A percentile compares a stretch with the other conserved stretches of the same genome.
Conservation (phyloP, 2,113 vertebrate genomes). For the Baryphthengus martii region DNA sequence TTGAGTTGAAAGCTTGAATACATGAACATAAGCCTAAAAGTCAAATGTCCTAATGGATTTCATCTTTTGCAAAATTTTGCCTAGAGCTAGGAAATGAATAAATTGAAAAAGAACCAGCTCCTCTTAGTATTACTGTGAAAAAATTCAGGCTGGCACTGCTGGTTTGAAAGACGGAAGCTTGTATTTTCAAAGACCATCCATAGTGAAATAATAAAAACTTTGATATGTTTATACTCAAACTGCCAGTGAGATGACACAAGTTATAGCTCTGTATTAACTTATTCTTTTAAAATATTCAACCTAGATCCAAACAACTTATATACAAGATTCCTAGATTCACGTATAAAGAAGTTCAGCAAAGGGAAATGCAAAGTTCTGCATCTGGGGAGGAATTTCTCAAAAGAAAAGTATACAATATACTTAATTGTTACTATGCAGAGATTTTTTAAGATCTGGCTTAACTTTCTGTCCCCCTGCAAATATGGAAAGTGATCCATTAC, state of each 20-base stretch:
- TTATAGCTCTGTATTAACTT: not conserved
- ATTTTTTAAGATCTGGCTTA: not conserved
- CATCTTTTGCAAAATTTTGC: not conserved
- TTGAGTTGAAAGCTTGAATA: not conserved
- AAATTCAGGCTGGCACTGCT: not conserved
- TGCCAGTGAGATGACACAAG: not conserved
- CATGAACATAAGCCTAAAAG: not conserved
- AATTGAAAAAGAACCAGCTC: not conserved
- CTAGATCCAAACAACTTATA: not conserved
- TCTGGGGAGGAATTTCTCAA: not conserved
- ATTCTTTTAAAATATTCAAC: not conserved
- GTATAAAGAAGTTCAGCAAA: not conserved
- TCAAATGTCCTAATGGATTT: not conserved
- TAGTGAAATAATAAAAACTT: not conserved
- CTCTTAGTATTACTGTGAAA: not conserved
- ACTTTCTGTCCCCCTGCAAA: not conserved
- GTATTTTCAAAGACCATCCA: not conserved
- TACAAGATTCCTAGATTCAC: not conserved
- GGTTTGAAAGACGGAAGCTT: not conserved
- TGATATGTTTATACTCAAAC: not conserved
- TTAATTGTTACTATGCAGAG: not conserved
- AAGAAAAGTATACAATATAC: not conserved
- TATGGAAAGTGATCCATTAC: not conserved
- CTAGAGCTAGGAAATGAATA: not conserved
- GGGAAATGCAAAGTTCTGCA: not conserved